Evolutionary conservation across 2,113 vertebrate species (phyloP), one percentile per base, ranked within the genome.

Genomic region (Scalopus aquaticus): DNA sequence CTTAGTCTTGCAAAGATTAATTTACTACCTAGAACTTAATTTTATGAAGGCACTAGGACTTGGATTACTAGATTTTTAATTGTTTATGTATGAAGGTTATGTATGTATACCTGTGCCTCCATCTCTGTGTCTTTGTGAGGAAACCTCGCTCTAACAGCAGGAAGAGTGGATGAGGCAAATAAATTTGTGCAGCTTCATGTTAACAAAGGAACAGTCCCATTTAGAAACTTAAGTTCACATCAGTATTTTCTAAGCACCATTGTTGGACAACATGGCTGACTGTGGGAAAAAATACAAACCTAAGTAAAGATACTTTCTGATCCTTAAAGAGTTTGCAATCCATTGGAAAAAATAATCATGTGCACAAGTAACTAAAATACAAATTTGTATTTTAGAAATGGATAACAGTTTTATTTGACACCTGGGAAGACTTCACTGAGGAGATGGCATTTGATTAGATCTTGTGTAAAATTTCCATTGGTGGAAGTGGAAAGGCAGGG

Each of bases 1-100:
- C 97, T 97, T 98, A 98, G 97, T 98, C 98, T 97, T 98, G 94
- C 83, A 98, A 98, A 98, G 98, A 98, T 98, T 98, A 98, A 98
- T 93, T 98, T 98, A 96, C 96, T 98, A 96, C 94, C 93, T 97
- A 96, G 98, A 98, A 98, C 90, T 98, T 98, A 97, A 95, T 97
- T 97, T 97, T 92, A 96, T 97, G 97, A 98, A 98, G 94, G 97
- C 97, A 95, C 78, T 60, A 92, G 92, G 91, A 93, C 78, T 80
- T 79, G 44, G 92, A 83, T 96, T 0, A 13, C 88, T 93, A 88
- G 91, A 81, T 90, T 94, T 94, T 44, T 93, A 82, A 79, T 88
- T 96, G 90, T 92, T 92, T 86, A 81, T 54, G 2, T 94, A 81
- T 78, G n/a, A 70, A 5, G 22, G 26, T 79, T 74, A 72, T 44